These are phyloP conservation scores for Leptobrachium ailaonicum DNA, from an alignment of 2,113 vertebrate genomes.

Conservation along the genomic window DNA sequence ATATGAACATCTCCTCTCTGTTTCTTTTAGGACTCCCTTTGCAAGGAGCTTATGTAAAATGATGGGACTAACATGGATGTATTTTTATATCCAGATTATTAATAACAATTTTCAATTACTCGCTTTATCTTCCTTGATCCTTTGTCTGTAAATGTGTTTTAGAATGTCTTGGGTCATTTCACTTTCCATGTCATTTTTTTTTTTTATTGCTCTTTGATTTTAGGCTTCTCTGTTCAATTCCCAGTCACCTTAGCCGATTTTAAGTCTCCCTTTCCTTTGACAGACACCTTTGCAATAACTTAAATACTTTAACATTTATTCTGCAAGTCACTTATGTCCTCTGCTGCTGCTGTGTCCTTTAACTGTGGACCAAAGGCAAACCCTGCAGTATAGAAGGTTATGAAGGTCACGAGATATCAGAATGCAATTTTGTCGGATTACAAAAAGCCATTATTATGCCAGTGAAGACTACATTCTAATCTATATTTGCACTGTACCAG, in stretches of 20 bases:
- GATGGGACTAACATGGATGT: constrained; percentile 83
- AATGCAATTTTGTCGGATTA: constrained; percentile 76
- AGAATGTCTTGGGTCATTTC: constrained; percentile 25
- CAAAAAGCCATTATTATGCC: constrained; percentile 80
- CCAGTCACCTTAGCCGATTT: constrained; percentile 4
- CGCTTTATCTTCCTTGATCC: constrained; percentile 56
- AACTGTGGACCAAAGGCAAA: constrained; percentile 76
- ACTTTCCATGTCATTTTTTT: constrained; percentile 7
- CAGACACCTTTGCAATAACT: constrained; percentile 79
- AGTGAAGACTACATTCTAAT: constrained; percentile 81
- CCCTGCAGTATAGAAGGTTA: constrained; percentile 61
- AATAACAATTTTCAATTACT: constrained; percentile 67
- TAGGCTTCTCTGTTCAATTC: constrained; percentile 29
- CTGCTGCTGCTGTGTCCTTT: constrained; percentile 71
- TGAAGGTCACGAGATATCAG: constrained; percentile 66
- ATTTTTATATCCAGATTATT: constrained; percentile 70
- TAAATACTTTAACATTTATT: constrained; percentile 64
- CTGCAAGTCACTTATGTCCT: constrained; percentile 66
- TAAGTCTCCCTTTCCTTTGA: constrained; percentile 18
- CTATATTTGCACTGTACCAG: constrained; percentile 90
- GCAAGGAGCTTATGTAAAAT: constrained; percentile 74
- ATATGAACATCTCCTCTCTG: constrained; percentile 80
- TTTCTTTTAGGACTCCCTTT: constrained; percentile 73
- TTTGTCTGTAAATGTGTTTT: constrained; percentile 48
- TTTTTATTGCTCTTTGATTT: constrained; percentile 2